Evolutionary conservation across 2,888 invertebrate species (phyloP), one percentile per base, ranked within the genome.

Genomic region (Tenthredo livida): DNA sequence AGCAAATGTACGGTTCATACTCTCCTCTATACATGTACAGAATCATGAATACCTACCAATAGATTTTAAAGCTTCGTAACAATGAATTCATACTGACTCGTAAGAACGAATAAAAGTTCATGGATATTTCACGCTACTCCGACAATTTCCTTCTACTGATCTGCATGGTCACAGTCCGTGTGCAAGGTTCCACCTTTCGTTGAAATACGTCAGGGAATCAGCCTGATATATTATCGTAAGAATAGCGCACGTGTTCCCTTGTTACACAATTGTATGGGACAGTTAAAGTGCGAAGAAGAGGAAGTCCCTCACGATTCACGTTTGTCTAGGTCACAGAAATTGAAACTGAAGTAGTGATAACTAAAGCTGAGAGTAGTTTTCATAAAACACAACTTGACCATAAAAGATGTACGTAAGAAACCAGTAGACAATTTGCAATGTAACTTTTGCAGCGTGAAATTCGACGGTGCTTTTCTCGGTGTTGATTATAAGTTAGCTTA

Each of bases 181-280:
- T 50, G 5, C 17, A 54, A 29, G 29, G 29, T 54, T 77, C n/a
- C 17, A 29, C 54, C 15, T 33, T 77, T 33, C 50, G 17, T 77
- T 29, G 29, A 77, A 77, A 77, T 33, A 50, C 54, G 21, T n/a
- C 15, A 40, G n/a, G 10, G 50, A 29, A 77, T 77, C 50, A 50
- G 50, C 15, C 17, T 77, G 77, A 77, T 29, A 50, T 77, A 77
- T 77, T 77, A 50, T 54, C 50, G 77, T 54, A 29, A 37, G 54
- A 77, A 47, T 50, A 17, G 50, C 50, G 29, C 50, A 77, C 29
- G 77, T 77, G 54, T 77, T 77, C n/a, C 4, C 50, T 15, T 29
- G 50, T 77, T 15, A 37, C 33, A 77, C 50, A 75, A 47, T 75
- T 75, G 17, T 25, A 75, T 47, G 75, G 61, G 21, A 17, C 21